Evolutionary conservation across 2,113 vertebrate species (phyloP).

Genomic region (Phylloscopus trochilus): DNA sequence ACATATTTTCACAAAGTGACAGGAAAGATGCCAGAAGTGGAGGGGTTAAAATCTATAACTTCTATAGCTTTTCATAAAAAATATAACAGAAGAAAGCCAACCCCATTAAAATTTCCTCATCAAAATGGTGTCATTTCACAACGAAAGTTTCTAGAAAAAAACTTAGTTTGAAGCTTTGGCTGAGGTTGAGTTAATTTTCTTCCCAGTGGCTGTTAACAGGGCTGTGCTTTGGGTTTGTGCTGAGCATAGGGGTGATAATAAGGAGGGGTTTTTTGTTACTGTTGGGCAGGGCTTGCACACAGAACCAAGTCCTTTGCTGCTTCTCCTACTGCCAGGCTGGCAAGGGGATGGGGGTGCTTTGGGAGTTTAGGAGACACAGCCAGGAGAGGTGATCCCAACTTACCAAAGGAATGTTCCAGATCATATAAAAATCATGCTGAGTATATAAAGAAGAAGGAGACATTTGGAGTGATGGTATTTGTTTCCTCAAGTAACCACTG

Average conservation of each 20-base stretch:
- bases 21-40: neutral
- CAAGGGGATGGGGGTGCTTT: neutral
- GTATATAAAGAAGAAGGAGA: neutral
- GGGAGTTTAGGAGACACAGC: neutral
- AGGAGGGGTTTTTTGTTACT: rapidly evolving
- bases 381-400: neutral
- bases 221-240: neutral
- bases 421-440: rapidly evolving
- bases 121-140: neutral
- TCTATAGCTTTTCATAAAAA: neutral
- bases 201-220: no score
- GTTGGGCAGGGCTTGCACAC: neutral
- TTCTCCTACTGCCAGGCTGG: rapidly evolving
- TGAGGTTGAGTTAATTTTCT: neutral
- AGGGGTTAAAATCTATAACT: neutral
- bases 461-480: neutral
- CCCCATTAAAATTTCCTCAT: neutral
- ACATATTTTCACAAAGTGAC: neutral
- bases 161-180: neutral
- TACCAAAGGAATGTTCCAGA: neutral
- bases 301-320: neutral
- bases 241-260: neutral
- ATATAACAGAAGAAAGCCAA: neutral
- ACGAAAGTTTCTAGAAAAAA: neutral
- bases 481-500: rapidly evolving